phyloP scores from a whole-genome alignment of 2,113 vertebrate genomes.

The Alexandromys fortis region DNA sequence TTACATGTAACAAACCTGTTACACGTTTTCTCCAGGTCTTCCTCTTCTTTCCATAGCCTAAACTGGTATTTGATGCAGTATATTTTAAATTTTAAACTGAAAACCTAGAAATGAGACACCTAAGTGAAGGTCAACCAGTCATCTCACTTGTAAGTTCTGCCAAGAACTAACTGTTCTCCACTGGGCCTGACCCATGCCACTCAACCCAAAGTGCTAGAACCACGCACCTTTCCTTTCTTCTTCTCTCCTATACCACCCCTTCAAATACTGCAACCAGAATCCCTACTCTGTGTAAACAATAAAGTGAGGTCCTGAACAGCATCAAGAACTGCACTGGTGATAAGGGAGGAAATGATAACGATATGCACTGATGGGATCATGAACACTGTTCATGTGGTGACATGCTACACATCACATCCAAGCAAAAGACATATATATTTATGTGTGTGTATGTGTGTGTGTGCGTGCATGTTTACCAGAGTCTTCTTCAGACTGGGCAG shows the following conservation, averaged over 20 bases:
- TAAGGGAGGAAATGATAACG: conserved; percentile 74
- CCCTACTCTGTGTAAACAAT: conserved; percentile 77
- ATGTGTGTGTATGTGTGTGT: no score
- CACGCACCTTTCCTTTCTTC: no score
- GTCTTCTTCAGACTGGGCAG: conserved; percentile 85
- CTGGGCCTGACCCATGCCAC: not conserved
- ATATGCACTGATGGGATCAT: conserved; percentile 68
- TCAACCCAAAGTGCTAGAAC: conserved; percentile 39
- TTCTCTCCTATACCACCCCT: conserved; percentile 35
- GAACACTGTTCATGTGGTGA: conserved; percentile 71
- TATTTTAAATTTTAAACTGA: conserved; percentile 32
- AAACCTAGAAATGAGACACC: not conserved
- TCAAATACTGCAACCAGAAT: conserved; percentile 48
- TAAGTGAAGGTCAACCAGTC: not conserved
- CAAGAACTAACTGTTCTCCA: not conserved
- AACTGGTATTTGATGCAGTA: conserved; percentile 57
- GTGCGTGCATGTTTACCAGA: conserved; percentile 84
- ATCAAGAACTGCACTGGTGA: conserved; percentile 73
- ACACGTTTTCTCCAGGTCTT: conserved; percentile 76
- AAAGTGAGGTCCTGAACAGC: conserved; percentile 75
- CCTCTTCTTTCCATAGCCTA: conserved; percentile 78
- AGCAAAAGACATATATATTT: conserved; percentile 79
- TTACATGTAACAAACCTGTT: conserved; percentile 69
- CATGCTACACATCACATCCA: conserved; percentile 75
- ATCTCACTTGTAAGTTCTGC: not conserved